phyloP scores from a whole-genome alignment of 2,797 vertebrate species.

The Muscicapa comitata region DNA sequence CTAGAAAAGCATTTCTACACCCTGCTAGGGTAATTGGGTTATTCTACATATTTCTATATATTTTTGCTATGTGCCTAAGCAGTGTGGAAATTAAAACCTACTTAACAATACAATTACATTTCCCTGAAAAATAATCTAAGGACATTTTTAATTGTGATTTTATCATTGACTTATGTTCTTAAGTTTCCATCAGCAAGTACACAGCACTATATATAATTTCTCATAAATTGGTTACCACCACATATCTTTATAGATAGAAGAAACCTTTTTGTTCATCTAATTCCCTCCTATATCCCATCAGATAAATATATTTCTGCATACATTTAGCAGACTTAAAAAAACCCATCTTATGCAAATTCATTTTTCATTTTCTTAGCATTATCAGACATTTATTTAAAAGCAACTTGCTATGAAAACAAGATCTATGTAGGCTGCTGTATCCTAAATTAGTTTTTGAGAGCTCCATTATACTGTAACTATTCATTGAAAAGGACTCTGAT shows the following conservation, averaged over 20 bases:
- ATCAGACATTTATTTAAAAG: slow-evolving; percentile 32
- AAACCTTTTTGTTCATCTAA: not conserved
- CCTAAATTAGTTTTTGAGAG: slow-evolving; percentile 37
- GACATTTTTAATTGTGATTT: not conserved
- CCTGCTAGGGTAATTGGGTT: not conserved
- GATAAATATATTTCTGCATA: not conserved
- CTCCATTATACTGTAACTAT: not conserved
- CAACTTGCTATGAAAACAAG: slow-evolving; percentile 30
- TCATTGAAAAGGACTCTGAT: slow-evolving; percentile 15
- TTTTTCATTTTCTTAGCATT: slow-evolving; percentile 33
- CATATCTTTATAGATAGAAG: not conserved
- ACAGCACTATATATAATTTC: not conserved
- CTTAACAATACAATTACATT: not conserved
- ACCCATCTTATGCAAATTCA: not conserved
- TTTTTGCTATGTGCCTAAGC: not conserved
- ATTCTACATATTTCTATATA: not conserved
- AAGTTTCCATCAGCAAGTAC: not conserved
- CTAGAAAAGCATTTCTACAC: not conserved
- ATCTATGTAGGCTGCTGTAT: not conserved
- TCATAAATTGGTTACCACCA: not conserved
- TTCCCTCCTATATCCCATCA: not conserved
- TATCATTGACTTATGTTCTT: not conserved
- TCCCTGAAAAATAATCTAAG: not conserved
- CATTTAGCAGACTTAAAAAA: not conserved
- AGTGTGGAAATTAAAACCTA: not conserved